Evolutionary conservation across 2,113 vertebrate genomes (phyloP), one percentile per base, ranked within the genome.

Genomic region (Paramisgurnus dabryanus): DNA sequence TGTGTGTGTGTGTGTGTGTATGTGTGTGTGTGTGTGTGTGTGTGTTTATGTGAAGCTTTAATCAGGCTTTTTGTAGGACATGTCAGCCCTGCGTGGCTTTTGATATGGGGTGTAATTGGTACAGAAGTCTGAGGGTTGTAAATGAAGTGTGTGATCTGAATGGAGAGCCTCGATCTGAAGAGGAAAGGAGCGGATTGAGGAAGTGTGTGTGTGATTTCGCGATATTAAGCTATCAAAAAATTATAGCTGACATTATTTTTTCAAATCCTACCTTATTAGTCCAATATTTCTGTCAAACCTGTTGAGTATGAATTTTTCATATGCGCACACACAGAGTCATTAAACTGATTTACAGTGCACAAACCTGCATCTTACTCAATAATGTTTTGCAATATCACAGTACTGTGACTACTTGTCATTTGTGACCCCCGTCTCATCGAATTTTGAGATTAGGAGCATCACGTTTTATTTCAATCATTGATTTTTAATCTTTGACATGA

Each of bases 101-200:
- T 84, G 83, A 84, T 81, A 73, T 74, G 76, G 61, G 63, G 58
- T 64, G 34, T 84, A 84, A 84, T 81, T 81, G 39, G 39, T 81
- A 84, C 74, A 81, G 39, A 63, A 73, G 55, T 78, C 75, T 81
- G 75, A 73, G 34, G 76, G 65, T 41, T 57, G 22, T 57, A 78
- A 81, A 81, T 81, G 65, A 81, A 53, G 18, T 61, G 50, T 77
- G 79, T 77, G 80, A 81, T 81, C 57, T 76, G 57, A 67, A 75
- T 74, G 61, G 55, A 78, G 49, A 55, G 63, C 41, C 3, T 1
- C 55, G 58, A 73, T 77, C 43, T 72, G 58, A 84, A 78, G 58
- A 63, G 74, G 74, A 84, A 34, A 50, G 60, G 12, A 49, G 82
- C 49, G 66, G 60, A 53, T 40, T 41, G 7, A 60, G 66, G 18